Evolutionary conservation across 2,888 invertebrate species (phyloP).

Genomic region (Drosophila algonquin): DNA sequence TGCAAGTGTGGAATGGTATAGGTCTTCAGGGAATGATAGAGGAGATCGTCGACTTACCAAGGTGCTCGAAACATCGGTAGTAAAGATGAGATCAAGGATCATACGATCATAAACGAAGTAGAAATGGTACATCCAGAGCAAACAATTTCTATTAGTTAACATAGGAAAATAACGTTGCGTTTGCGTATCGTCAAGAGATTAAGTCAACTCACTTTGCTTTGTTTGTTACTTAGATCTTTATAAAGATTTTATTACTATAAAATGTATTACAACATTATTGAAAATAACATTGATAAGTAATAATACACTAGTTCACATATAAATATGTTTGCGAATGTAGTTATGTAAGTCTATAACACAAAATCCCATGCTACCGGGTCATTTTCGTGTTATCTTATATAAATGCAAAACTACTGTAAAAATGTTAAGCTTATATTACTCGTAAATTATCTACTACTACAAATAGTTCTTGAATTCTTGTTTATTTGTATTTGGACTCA

Average conservation of each 20-base stretch:
- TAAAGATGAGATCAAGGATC: no score
- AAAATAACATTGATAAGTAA: slow-evolving; percentile 59
- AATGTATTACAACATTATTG: slow-evolving; percentile 64
- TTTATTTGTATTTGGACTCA: slow-evolving; percentile 60
- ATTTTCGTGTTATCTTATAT: slow-evolving; percentile 56
- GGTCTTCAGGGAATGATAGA: no score
- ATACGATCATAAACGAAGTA: no score
- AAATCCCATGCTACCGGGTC: slow-evolving; percentile 53
- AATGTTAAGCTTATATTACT: slow-evolving; percentile 54
- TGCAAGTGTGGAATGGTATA: no score
- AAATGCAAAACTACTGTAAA: slow-evolving; percentile 71
- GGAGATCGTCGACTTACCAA: no score
- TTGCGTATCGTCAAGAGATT: no score
- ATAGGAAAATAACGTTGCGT: no score
- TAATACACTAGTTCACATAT: slow-evolving; percentile 65
- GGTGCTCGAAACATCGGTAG: no score
- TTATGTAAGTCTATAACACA: slow-evolving; percentile 62
- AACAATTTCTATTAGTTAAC: no score
- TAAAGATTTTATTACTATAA: slow-evolving; percentile 68
- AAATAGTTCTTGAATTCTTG: slow-evolving; percentile 46
- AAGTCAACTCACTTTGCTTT: neutral
- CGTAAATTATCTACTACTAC: slow-evolving; percentile 53
- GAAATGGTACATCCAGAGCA: no score
- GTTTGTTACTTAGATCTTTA: slow-evolving; percentile 40
- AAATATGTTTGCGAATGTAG: slow-evolving; percentile 59